Conservation (phyloP, 2,888 invertebrate genomes). For the Leptopterna dolabrata region DNA sequence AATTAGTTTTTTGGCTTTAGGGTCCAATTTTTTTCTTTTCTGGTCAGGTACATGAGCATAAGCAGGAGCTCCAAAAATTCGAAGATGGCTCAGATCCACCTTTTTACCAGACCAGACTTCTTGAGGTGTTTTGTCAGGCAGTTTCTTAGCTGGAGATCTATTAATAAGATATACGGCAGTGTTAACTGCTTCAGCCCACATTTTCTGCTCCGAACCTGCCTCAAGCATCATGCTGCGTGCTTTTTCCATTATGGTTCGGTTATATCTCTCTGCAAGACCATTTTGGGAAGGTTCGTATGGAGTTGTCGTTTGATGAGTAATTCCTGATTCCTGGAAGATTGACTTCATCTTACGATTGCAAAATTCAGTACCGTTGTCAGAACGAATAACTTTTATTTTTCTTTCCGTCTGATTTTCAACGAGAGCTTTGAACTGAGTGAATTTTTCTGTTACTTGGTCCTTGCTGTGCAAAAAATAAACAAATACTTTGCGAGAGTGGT, state of each 20-base stretch:
- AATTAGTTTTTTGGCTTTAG: too few relatives aligned
- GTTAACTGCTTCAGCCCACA: conserved; percentile 61
- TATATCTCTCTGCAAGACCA: too few relatives aligned
- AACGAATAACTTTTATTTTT: conserved; percentile 22
- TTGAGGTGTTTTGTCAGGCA: conserved; percentile 30
- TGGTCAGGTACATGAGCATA: conserved; percentile 21
- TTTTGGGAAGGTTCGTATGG: conserved; percentile 42
- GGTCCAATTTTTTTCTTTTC: too few relatives aligned
- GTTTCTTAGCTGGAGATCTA: conserved; percentile 48
- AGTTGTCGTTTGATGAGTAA: conserved; percentile 38
- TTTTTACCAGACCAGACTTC: conserved; percentile 51
- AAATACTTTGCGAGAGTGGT: too few relatives aligned
- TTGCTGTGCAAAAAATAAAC: too few relatives aligned
- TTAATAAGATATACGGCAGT: too few relatives aligned
- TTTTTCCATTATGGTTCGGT: conserved; percentile 60
- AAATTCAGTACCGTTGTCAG: conserved; percentile 45
- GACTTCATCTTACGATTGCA: too few relatives aligned
- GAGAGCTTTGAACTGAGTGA: too few relatives aligned
- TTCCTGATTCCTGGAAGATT: too few relatives aligned
- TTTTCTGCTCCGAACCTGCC: conserved; percentile 58
- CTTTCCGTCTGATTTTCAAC: background rate
- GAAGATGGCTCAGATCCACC: conserved; percentile 44
- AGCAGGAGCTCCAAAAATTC: conserved; percentile 54
- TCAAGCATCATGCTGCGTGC: conserved; percentile 63
- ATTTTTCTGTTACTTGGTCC: background rate